These are phyloP conservation scores for Daphoenositta chrysoptera DNA, from an alignment of 2,113 vertebrate genomes.

Conservation along the genomic window DNA sequence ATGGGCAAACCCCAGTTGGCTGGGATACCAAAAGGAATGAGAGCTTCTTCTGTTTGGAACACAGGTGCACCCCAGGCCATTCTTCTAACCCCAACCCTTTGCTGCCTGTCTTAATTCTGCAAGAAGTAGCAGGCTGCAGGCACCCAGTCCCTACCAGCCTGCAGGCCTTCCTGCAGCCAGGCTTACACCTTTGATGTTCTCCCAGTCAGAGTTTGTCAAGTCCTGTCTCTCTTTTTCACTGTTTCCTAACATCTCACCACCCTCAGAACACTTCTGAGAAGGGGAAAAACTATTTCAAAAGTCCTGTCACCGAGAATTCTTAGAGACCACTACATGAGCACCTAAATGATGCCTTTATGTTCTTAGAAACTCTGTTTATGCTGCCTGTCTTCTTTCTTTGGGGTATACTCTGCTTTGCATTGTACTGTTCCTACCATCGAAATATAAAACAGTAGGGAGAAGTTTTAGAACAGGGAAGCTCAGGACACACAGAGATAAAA, in stretches of 20 bases:
- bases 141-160: not conserved
- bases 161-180: not conserved
- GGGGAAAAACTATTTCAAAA: not conserved
- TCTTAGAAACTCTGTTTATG: not conserved
- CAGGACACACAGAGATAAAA: not conserved
- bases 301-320: not conserved
- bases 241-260: not conserved
- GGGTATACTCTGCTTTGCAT: not conserved
- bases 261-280: not conserved
- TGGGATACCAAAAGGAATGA: not conserved
- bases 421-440: not conserved
- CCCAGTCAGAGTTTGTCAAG: not conserved
- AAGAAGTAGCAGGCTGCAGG: not conserved
- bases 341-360: not conserved
- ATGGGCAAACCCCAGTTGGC: not conserved
- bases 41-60: not conserved
- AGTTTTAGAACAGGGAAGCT: not conserved
- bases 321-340: not conserved
- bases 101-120: not conserved
- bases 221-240: not conserved
- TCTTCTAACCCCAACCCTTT: not conserved
- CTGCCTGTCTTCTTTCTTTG: not conserved
- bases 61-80: not conserved
- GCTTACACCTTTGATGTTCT: not conserved
- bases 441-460: not conserved